These are phyloP conservation scores for Berghia stephanieae DNA, from an alignment of 1,140 invertebrate genomes.

Conservation along the genomic window DNA sequence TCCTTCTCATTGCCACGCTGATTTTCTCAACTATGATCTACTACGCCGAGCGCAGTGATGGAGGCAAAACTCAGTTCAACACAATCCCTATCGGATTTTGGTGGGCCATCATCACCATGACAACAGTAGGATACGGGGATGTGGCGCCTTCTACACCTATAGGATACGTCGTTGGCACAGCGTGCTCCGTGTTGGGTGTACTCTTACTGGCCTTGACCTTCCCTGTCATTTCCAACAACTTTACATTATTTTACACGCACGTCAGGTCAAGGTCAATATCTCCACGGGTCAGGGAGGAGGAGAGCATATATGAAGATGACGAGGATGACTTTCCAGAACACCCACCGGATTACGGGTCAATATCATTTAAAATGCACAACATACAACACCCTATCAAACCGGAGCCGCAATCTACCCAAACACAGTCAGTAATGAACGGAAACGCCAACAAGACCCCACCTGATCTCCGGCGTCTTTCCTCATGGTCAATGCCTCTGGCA, in stretches of 20 bases:
- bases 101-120: conserved; percentile 72
- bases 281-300: background rate
- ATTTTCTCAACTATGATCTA: conserved; percentile 98
- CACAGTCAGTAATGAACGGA: background rate
- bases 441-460: background rate
- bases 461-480: background rate
- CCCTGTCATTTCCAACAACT: conserved; percentile 64
- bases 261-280: conserved; percentile 49
- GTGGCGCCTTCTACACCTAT: conserved; percentile 51
- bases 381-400: background rate
- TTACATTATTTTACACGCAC: conserved; percentile 61
- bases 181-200: conserved; percentile 40
- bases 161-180: conserved; percentile 70
- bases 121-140: conserved; percentile 69
- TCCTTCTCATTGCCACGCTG: conserved; percentile 95
- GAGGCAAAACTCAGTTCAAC: conserved; percentile 50
- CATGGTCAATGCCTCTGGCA: conserved; percentile 28
- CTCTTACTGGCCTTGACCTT: conserved; percentile 62
- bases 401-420: background rate
- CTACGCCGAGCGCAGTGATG: conserved; percentile 84
- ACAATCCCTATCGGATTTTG: conserved; percentile 68
- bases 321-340: background rate
- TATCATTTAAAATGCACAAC: conserved; percentile 17
- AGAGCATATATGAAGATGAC: background rate
- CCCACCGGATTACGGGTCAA: conserved; percentile 16